A percentile compares a stretch with the other conserved stretches of the same genome.
These are phyloP conservation scores for Tangara arthus DNA, from an alignment of 2,797 vertebrate genomes.

Conservation along the genomic window DNA sequence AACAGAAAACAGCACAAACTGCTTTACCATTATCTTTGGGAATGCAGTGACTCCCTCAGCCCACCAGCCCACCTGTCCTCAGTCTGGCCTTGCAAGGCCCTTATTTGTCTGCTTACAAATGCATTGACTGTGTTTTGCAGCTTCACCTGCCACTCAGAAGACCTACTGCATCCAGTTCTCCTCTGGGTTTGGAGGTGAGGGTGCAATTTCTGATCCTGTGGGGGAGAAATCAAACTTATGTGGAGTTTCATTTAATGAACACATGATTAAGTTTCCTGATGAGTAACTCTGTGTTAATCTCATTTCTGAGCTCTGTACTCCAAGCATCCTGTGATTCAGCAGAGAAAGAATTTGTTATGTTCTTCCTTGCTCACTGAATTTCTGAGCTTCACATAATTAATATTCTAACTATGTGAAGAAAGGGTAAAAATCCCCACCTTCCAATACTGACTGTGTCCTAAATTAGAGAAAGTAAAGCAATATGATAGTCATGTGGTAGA, in stretches of 20 bases:
- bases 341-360: neutral
- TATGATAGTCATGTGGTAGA: neutral
- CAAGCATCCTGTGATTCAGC: neutral
- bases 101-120: neutral
- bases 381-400: neutral
- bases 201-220: neutral
- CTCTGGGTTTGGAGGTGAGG: neutral
- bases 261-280: neutral
- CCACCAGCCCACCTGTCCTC: neutral
- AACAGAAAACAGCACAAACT: neutral
- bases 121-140: neutral
- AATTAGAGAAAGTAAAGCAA: neutral
- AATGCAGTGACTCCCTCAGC: neutral
- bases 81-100: neutral
- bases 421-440: neutral
- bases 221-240: rapidly evolving
- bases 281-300: neutral
- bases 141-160: neutral
- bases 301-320: neutral
- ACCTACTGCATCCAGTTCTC: neutral
- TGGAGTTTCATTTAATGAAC: neutral
- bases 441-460: neutral
- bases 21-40: neutral
- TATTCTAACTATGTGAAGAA: neutral
- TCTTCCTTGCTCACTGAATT: neutral